Conservation (phyloP, 2,113 vertebrate species). For the Eurystomus gularis region DNA sequence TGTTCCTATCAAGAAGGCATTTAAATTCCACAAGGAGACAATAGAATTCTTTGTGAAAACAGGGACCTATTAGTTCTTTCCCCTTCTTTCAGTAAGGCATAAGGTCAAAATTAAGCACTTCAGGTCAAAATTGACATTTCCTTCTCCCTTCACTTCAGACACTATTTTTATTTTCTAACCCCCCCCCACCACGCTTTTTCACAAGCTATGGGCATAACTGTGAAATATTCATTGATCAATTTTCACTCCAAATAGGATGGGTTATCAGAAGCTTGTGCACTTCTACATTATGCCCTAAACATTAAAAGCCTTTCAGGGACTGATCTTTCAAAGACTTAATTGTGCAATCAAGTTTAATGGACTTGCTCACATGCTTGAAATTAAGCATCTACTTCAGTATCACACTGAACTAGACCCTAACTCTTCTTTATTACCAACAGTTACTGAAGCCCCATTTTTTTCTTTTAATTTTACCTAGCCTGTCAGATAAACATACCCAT, state of each 20-base stretch:
- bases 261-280: background rate
- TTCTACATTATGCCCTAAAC: background rate
- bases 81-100: background rate
- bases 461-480: conserved; percentile 13
- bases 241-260: background rate
- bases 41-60: background rate
- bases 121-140: background rate
- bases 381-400: conserved; percentile 26
- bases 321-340: conserved; percentile 16
- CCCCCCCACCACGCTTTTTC: too few relatives aligned
- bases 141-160: background rate
- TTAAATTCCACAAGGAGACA: background rate
- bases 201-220: background rate
- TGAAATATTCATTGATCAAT: background rate
- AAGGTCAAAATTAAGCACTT: background rate
- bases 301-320: conserved; percentile 31
- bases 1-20: background rate
- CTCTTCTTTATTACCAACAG: conserved; percentile 29
- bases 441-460: conserved; percentile 2
- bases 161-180: background rate
- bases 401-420: conserved; percentile 1
- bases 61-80: background rate
- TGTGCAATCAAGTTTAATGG: conserved; percentile 24
- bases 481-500: conserved; percentile 6
- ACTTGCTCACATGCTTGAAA: conserved; percentile 19